Percentiles rank a stretch among this genome's conserved stretches.
These are phyloP conservation scores for Rhyzopertha dominica DNA, from an alignment of 1,140 invertebrate species.

Conservation along the genomic window DNA sequence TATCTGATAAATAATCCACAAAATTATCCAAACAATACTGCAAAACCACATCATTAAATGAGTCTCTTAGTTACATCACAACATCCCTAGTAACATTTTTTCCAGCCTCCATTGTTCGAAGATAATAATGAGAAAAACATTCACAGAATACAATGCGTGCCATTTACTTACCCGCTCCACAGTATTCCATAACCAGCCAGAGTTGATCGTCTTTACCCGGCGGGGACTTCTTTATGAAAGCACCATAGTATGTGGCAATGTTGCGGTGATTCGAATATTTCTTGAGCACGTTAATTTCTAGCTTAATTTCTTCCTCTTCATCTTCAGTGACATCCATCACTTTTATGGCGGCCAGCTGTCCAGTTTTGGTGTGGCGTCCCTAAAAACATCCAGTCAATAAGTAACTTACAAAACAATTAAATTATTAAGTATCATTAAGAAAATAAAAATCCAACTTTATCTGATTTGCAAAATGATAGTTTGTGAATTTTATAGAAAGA, in stretches of 20 bases:
- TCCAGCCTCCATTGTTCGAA: no score
- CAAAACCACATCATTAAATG: no score
- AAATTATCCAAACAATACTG: no score
- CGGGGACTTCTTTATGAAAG: slow-evolving; percentile 98
- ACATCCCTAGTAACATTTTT: no score
- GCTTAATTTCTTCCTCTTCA: slow-evolving; percentile 99
- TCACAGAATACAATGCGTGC: no score
- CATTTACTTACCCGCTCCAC: slow-evolving; percentile 76
- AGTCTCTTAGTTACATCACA: no score
- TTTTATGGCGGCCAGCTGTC: slow-evolving; percentile 98
- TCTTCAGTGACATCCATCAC: slow-evolving; percentile 99
- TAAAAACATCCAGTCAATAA: no score
- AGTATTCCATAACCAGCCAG: slow-evolving; percentile 99
- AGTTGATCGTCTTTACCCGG: slow-evolving; percentile 99
- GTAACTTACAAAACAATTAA: slow-evolving; percentile 13
- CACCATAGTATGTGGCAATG: slow-evolving; percentile 99
- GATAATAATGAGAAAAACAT: no score
- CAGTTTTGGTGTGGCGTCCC: slow-evolving; percentile 99
- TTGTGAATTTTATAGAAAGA: slow-evolving; percentile 9
- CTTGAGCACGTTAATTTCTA: slow-evolving; percentile 99
- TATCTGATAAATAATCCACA: no score
- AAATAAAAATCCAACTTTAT: slow-evolving; percentile 1
- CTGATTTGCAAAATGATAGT: background rate
- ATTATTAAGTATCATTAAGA: background rate
- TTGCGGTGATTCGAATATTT: slow-evolving; percentile 99